Percentiles rank a stretch among this genome's conserved stretches.
Evolutionary conservation across 1,140 invertebrate genomes (phyloP).

Genomic region (Carposina sasakii): DNA sequence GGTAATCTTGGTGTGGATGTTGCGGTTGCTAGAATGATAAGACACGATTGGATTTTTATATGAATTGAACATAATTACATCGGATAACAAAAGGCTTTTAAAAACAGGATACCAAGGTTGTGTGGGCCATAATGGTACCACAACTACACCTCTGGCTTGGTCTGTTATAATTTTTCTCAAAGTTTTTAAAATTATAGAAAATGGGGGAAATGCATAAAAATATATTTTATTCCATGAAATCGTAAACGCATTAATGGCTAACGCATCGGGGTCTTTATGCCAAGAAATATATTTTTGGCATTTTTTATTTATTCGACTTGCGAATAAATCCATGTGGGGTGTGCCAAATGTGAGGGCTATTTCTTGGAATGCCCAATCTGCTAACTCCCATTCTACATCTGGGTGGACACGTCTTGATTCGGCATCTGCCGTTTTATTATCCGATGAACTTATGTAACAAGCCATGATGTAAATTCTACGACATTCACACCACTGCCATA

Average conservation of each 20-base stretch:
- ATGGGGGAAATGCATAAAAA: background rate
- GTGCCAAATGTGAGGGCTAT: background rate
- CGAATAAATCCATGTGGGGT: background rate
- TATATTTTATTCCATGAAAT: background rate
- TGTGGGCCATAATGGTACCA: background rate
- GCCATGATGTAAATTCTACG: background rate
- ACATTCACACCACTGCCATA: background rate
- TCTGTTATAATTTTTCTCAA: background rate
- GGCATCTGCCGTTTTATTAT: background rate
- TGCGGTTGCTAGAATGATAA: background rate
- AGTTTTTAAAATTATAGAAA: background rate
- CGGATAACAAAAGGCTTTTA: background rate
- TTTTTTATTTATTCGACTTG: background rate
- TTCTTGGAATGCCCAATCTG: background rate
- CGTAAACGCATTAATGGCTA: background rate
- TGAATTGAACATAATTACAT: background rate
- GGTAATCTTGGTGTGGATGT: background rate
- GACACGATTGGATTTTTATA: background rate
- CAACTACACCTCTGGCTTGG: background rate
- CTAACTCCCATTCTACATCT: background rate
- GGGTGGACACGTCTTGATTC: background rate
- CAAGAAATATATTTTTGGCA: background rate
- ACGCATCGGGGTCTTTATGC: background rate
- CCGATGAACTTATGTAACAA: background rate
- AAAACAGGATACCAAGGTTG: too few species aligned